Evolutionary conservation across 2,888 invertebrate genomes (phyloP).

Genomic region (Oscheius sp.): DNA sequence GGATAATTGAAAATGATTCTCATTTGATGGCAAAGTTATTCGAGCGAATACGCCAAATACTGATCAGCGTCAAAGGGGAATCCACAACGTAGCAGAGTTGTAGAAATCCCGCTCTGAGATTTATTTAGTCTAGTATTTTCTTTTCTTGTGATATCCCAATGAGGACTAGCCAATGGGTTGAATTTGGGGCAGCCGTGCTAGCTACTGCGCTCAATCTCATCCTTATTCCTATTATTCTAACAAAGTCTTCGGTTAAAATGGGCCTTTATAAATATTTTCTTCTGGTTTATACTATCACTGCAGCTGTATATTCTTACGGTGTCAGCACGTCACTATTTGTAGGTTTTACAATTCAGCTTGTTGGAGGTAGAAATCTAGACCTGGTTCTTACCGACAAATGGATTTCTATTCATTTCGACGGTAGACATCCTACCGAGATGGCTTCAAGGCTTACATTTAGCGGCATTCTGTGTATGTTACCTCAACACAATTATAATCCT

Average conservation of each 20-base stretch:
- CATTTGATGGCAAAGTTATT: no score
- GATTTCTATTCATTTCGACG: conserved; percentile 8
- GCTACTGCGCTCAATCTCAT: neutral
- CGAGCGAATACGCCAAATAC: no score
- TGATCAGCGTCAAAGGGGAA: no score
- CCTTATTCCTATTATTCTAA: neutral
- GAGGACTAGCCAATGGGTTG: neutral
- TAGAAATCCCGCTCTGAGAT: no score
- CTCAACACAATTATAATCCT: neutral
- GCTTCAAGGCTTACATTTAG: conserved; percentile 8
- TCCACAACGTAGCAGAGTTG: no score
- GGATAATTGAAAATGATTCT: no score
- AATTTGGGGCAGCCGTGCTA: neutral
- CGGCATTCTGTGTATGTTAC: neutral
- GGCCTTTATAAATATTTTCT: neutral
- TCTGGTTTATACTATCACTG: neutral
- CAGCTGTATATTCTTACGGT: neutral
- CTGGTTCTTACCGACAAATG: conserved; percentile 1
- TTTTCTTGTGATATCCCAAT: no score
- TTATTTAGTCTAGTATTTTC: no score
- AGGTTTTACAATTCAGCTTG: no score
- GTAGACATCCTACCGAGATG: conserved; percentile 15
- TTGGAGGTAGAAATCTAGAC: neutral
- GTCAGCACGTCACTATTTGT: no score
- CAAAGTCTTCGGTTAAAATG: neutral